Percentiles rank a stretch among this genome's conserved stretches.
Evolutionary conservation across 1,140 invertebrate species (phyloP).

Genomic region (Zaprionus tsacasi): DNA sequence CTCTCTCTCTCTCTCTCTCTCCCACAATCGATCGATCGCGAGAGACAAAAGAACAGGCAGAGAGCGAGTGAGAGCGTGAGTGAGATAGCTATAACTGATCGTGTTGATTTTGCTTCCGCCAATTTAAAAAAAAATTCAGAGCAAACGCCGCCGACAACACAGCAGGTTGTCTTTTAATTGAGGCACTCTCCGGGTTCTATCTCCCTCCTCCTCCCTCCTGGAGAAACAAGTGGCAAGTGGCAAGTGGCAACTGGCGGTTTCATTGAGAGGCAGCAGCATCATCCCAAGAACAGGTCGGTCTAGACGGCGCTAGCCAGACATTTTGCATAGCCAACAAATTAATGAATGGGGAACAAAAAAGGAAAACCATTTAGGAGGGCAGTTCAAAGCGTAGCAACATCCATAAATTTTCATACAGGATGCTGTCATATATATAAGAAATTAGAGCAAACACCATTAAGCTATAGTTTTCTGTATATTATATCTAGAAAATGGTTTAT

Average conservation of each 20-base stretch:
- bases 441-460: too few relatives aligned
- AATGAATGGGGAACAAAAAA: neutral
- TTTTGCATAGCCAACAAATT: constrained; percentile 45
- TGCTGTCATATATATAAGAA: neutral
- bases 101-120: constrained; percentile 59
- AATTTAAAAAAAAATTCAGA: constrained; percentile 54
- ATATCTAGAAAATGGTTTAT: too few relatives aligned
- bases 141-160: constrained; percentile 45
- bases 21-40: neutral
- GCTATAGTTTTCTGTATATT: too few relatives aligned
- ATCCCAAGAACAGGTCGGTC: neutral
- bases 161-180: constrained; percentile 76
- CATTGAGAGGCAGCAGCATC: constrained; percentile 40
- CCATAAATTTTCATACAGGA: neutral
- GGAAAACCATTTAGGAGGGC: neutral
- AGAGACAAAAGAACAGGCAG: neutral
- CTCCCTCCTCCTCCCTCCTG: neutral
- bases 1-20: neutral
- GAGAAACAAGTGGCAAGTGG: constrained; percentile 52
- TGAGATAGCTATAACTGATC: constrained; percentile 2
- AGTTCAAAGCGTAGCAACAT: neutral
- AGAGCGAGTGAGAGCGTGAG: neutral
- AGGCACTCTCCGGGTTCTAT: constrained; percentile 29
- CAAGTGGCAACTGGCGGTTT: constrained; percentile 58
- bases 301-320: constrained; percentile 46